Evolutionary conservation across 2,797 vertebrate genomes (phyloP).

Genomic region (Pyrocephalus nanus): DNA sequence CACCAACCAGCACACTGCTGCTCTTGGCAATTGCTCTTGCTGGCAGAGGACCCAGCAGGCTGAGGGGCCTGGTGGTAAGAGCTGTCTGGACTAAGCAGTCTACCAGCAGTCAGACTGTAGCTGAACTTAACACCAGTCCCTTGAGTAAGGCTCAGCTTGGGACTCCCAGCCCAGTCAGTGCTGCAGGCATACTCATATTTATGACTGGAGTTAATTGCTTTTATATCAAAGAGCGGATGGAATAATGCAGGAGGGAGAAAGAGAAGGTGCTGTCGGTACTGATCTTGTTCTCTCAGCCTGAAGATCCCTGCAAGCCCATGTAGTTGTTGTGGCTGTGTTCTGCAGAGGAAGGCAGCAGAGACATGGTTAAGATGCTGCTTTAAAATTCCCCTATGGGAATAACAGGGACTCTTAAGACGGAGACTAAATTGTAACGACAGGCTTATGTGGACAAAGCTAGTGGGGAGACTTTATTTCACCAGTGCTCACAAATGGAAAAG

Average conservation of each 20-base stretch:
- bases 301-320: background rate
- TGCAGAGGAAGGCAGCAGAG: background rate
- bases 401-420: background rate
- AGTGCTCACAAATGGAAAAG: slow-evolving; percentile 12
- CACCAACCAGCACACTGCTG: background rate
- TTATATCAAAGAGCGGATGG: background rate
- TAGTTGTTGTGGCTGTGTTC: background rate
- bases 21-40: background rate
- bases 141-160: background rate
- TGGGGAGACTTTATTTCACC: slow-evolving; percentile 31
- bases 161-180: background rate
- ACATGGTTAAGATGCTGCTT: slow-evolving; percentile 7
- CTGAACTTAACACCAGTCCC: background rate
- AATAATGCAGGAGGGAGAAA: background rate
- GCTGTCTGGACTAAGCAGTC: background rate
- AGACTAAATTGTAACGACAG: background rate
- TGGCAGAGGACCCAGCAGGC: background rate
- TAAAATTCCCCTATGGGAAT: background rate
- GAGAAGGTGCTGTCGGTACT: background rate
- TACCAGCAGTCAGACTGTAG: background rate
- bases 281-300: background rate
- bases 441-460: slow-evolving; percentile 1
- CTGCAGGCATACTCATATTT: background rate
- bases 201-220: background rate
- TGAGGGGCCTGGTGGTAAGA: background rate